Conservation (phyloP, 2,888 invertebrate genomes). For the Drosophila seclusa region DNA sequence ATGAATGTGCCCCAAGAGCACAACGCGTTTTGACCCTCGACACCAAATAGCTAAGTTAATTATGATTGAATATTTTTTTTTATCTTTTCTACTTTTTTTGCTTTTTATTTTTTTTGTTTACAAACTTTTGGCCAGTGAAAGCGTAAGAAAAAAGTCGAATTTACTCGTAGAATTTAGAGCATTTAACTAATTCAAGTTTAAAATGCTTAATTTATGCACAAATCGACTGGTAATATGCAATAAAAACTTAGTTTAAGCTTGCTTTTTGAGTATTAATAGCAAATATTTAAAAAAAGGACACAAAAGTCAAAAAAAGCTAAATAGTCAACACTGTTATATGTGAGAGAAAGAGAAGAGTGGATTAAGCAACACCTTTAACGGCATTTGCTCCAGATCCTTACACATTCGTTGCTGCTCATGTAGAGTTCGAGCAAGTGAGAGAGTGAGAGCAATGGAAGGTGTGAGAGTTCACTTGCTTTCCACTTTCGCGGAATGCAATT, state of each 20-base stretch:
- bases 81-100: neutral
- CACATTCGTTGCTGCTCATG: neutral
- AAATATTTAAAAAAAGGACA: neutral
- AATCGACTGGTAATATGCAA: neutral
- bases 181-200: neutral
- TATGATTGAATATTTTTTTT: conserved; percentile 21
- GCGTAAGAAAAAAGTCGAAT: conserved; percentile 22
- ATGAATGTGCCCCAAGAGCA: conserved; percentile 46
- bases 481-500: neutral
- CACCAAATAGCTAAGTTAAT: conserved; percentile 34
- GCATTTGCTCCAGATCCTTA: neutral
- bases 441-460: neutral
- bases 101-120: neutral
- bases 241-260: neutral
- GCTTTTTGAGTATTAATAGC: too few species aligned
- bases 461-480: neutral
- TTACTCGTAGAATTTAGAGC: conserved; percentile 12
- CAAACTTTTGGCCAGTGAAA: conserved; percentile 46
- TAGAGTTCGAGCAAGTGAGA: neutral
- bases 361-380: neutral
- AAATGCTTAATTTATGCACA: neutral
- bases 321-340: neutral
- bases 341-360: neutral
- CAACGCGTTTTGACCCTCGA: conserved; percentile 32
- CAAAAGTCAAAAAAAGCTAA: neutral